Base-by-base conservation (phyloP, 2,113 vertebrate genomes). In the Podarcis muralis region DNA sequence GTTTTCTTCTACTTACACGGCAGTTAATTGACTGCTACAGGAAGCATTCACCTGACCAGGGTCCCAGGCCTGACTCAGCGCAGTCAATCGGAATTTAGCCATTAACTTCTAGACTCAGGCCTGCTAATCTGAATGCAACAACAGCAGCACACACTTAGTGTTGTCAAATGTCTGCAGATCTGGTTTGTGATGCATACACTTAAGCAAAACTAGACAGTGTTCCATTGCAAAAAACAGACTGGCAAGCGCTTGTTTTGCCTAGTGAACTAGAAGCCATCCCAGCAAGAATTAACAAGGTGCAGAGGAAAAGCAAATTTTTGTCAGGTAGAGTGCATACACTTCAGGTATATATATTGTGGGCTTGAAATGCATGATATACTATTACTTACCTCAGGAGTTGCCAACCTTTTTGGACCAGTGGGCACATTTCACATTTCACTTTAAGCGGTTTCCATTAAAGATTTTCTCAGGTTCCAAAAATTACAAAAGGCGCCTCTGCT, bases 1-100 rank as follows among this genome's bases (percentile, higher is more conserved):
- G 80, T 75, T 59, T 1, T 32, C 88, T 95, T 86, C 74, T 2
- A 5, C 27, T 86, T 84, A 90, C 93, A 90, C 53, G 91, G 78
- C 75, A 79, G 30, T 68, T 43, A 77, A 86, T 66, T 78, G 35
- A 78, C 62, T 78, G 85, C 40, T 86, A 20, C 15, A 18, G 37
- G 37, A 86, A 86, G 37, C 57, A 68, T 59, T 86, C 37, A 78
- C 59, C 59, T 77, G 35, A 77, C 83, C 37, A 43, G 23, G 69
- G 68, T 40, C 68, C 32, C 25, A 62, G 23, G 53, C 27, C 37
- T 48, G 84, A 86, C 25, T 59, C 62, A 69, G 76, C 20, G 53
- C 79, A 86, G 37, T 32, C 76, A 79, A 35, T 57, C 7, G 27
- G 85, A 78, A 66, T 78, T 78, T 68, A 77, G 35, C 37, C 48